Conservation (phyloP, 1,140 invertebrate species). For the Philaenus spumarius region DNA sequence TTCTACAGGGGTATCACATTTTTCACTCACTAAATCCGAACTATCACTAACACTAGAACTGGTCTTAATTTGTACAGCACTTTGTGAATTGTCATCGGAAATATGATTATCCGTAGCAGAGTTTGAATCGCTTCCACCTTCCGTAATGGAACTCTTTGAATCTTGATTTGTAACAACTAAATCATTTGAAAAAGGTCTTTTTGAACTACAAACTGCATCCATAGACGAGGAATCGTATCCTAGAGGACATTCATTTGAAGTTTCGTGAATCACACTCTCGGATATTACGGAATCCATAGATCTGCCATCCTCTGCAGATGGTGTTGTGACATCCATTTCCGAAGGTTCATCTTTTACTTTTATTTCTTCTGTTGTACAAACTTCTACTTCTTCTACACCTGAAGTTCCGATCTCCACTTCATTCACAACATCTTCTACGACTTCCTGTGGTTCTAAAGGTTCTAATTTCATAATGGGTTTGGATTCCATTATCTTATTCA, state of each 20-base stretch:
- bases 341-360: constrained; percentile 22
- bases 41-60: constrained; percentile 30
- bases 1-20: constrained; percentile 20
- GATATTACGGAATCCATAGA: constrained; percentile 15
- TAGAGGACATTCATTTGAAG: background rate
- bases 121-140: too few relatives aligned
- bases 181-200: background rate
- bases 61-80: constrained; percentile 22
- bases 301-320: background rate
- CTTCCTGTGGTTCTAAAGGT: background rate
- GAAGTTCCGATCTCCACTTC: constrained; percentile 28
- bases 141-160: too few relatives aligned
- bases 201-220: background rate
- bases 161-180: too few relatives aligned
- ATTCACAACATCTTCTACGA: constrained; percentile 22
- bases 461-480: constrained; percentile 4
- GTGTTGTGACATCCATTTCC: background rate
- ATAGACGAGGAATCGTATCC: background rate
- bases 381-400: constrained; percentile 17
- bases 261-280: background rate
- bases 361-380: constrained; percentile 6
- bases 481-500: constrained; percentile 18
- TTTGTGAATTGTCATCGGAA: constrained; percentile 7
- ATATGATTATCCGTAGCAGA: background rate
- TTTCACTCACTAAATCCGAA: constrained; percentile 36